Evolutionary conservation across 30 jellyfish, hydroid and myxozoan species (phyloP), one percentile per base, ranked within the genome.

Genomic region (Aurelia aurita): DNA sequence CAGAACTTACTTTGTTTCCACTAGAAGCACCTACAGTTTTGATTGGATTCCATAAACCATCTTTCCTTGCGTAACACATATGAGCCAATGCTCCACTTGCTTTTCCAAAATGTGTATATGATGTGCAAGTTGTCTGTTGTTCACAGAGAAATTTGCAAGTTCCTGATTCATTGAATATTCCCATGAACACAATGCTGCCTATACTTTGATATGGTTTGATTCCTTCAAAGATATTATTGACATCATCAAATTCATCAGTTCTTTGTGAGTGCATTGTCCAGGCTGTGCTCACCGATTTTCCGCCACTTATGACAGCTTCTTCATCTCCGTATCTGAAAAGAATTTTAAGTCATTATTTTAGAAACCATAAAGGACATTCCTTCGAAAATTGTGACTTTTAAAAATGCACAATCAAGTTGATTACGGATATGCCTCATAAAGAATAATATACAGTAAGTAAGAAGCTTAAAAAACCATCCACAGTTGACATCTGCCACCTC

Each of bases 41-140:
- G 13, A 80, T 43, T 32, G 99, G 96, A 46, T 85, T 89, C 99
- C 99, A 94, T 39, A 77, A 34, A 31, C 99, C 99, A 79, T 94
- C 99, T 26, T 60, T 61, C 58, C 99, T 59, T n/a, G 87, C 88
- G 67, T 88, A 94, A 70, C 99, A 94, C 96, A 89, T 86, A 44
- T 85, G 73, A 5, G 92, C 94, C 65, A 80, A 89, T 3, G 31
- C 82, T 2, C 95, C 96, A 31, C 95, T 73, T 2, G 90, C 45
- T 35, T 72, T 75, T 21, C 81, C 94, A 85, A 88, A 94, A 49
- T 27, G 78, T 13, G 93, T 84, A 82, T 54, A 94, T n/a, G 99
- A 76, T 27, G 99, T 82, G 59, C 99, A 94, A 51, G 84, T 75
- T 29, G 79, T 57, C 19, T 76, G 85, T 54, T 79, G 80, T 16